Evolutionary conservation across 1,140 invertebrate species (phyloP), one percentile per base, ranked within the genome.

Genomic region (Aphidius ervi): DNA sequence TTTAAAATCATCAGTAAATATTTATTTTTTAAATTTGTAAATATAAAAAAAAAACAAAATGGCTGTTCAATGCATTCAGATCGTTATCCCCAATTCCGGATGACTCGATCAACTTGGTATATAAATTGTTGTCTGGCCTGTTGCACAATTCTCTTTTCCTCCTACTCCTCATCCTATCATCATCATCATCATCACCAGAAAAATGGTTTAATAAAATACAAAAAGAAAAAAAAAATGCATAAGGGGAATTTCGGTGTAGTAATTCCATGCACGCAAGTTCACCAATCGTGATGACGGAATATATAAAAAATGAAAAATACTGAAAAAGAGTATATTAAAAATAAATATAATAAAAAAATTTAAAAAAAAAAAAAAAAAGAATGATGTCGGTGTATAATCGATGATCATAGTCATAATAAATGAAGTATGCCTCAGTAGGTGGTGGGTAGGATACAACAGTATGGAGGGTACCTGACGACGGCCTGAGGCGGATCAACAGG

Each of bases 371-470:
- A 64, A 65, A 62, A 66, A 61, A 58, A 45, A 62, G 62, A 64
- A 61, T 71, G 67, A 75, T 63, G 71, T 71, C 69, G 70, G 70
- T 72, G 72, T 73, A 77, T 78, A 79, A 79, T 79, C 76, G 74
- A 77, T 77, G 73, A 79, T 79, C 76, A 74, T 70, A 77, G 76
- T 76, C 75, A 76, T 78, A 79, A 79, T 77, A 76, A 78, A 76
- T 76, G 77, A 77, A 77, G 74, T 76, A 76, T 76, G 70, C 67
- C 73, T 74, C 74, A 70, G 74, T 73, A 68, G 59, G 60, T 56
- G 61, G 59, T 62, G 61, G 39, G 53, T 50, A 59, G 43, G 42
- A 59, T 57, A 20, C 45, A 64, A 23, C 1, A 31, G 23, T 31
- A 31, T 31, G 23, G 68, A 66, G 66, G 74, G 74, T 75, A 76